phyloP scores from a whole-genome alignment of 2,888 invertebrate genomes.

The Epicampocera succincta region DNA sequence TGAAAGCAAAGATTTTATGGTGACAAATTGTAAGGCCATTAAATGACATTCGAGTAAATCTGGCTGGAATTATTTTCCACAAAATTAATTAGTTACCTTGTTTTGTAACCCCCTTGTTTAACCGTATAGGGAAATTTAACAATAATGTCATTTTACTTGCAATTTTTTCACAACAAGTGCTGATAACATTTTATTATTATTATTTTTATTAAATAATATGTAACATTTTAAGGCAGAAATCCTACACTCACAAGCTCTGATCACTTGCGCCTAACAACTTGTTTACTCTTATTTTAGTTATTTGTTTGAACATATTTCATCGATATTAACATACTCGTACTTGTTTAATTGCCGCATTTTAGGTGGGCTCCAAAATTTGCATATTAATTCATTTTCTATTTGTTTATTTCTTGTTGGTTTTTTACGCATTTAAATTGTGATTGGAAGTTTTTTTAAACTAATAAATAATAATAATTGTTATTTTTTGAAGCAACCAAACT shows the following conservation, averaged over 20 bases:
- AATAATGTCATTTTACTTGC: constrained; percentile 18
- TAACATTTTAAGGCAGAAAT: constrained; percentile 15
- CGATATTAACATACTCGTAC: constrained; percentile 26
- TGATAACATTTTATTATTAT: neutral
- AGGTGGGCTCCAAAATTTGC: constrained; percentile 51
- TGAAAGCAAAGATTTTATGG: too few species aligned
- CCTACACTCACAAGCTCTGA: constrained; percentile 53
- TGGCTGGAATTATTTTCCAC: neutral
- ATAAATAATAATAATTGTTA: too few species aligned
- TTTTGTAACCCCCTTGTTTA: neutral
- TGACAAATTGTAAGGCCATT: neutral
- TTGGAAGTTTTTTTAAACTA: too few species aligned
- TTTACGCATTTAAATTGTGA: too few species aligned
- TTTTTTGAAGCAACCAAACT: too few species aligned
- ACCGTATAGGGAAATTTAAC: constrained; percentile 9
- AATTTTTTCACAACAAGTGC: constrained; percentile 13
- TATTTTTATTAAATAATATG: neutral
- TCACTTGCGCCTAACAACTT: neutral
- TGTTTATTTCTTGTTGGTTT: neutral
- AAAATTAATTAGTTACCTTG: neutral
- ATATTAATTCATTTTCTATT: constrained; percentile 22
- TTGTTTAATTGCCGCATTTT: constrained; percentile 28
- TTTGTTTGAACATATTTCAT: neutral
- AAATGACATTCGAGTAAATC: neutral
- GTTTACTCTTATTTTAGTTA: constrained; percentile 14